Evolutionary conservation across 2,888 invertebrate genomes (phyloP), one percentile per base, ranked within the genome.

Genomic region (Morpho deidamia): DNA sequence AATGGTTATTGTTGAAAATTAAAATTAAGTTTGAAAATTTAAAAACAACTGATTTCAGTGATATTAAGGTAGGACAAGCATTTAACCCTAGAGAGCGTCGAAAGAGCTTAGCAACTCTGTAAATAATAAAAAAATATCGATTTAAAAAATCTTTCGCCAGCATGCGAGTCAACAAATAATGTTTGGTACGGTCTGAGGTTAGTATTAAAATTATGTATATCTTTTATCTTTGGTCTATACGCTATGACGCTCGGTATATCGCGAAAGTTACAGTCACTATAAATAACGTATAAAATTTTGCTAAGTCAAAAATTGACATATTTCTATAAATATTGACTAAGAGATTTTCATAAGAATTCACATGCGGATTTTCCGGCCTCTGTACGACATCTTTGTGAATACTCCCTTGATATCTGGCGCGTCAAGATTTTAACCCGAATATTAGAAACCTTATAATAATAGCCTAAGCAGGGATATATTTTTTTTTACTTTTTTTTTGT

Each of bases 261-360:
- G 74, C 78, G 83, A 79, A 72, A 80, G 74, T 80, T 78, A 83
- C 71, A 78, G 74, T 83, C 67, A 76, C 76, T 83, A 87, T 85
- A 87, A 85, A 87, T 80, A 84, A 88, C 75, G 84, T 88, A 87
- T 87, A 89, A 89, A 89, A 89, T 86, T 89, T 88, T 82, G 83
- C 87, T 89, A 87, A 81, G 88, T 89, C 87, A 88, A 83, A 87
- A 89, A 88, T 89, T 88, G 88, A 89, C 89, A 82, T 78, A 83
- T 85, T 86, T 81, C 78, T 84, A 83, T 83, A 74, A 74, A 80
- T 87, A 89, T 89, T 88, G 89, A 87, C 89, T 88, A 89, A 85
- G 82, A 86, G 79, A 81, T 82, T 66, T 83, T 88, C 88, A 88
- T 89, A 89, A 88, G 89, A 88, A 81, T 86, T 79, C 84, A 85